Base-by-base conservation (phyloP, 1,140 invertebrate species). In the Orussus abietinus region DNA sequence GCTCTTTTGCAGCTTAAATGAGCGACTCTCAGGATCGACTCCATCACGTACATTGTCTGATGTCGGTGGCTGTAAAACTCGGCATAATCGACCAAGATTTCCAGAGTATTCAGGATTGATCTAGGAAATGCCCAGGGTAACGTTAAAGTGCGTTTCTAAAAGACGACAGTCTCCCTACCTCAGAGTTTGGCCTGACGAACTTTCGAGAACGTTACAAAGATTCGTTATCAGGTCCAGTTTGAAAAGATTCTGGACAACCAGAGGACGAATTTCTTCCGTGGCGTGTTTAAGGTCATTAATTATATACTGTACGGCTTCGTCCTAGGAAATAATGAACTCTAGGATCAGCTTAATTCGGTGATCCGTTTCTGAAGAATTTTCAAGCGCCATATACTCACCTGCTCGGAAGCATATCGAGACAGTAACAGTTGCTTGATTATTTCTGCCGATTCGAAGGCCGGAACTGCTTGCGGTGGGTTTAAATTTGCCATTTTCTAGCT, bases 31-130 rank as follows among this genome's bases (percentile, higher is more conserved):
- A 53, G 12, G n/a, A 57, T 51, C 4, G 47, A 17, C 1, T 41
- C 38, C 13, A 46, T 28, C 5, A 36, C 53, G 1, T 37, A 30
- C 10, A n/a, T 18, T 1, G 47, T 47, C 4, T 45, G n/a, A 14
- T 40, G n/a, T n/a, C n/a, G 28, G 26, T 22, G 38, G 12, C 53
- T 40, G 4, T 57, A 57, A 12, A 57, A 57, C 7, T 45, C 33
- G n/a, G 14, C 28, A 21, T 47, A 10, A 1, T 13, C 18, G 19
- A 25, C 46, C 3, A 44, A 3, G 6, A 44, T 19, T 1, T 19
- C 26, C 9, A 57, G 15, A 19, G 42, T 50, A 14, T 57, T 33
- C 20, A 57, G 43, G 29, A 42, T n/a, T 4, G 25, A 3, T 12
- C 55, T 57, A 20, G 18, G 2, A 33, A 47, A 0, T 7, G 14